These are phyloP conservation scores for Drosophila murphyi DNA, from an alignment of 1,140 invertebrate species.

Conservation along the genomic window DNA sequence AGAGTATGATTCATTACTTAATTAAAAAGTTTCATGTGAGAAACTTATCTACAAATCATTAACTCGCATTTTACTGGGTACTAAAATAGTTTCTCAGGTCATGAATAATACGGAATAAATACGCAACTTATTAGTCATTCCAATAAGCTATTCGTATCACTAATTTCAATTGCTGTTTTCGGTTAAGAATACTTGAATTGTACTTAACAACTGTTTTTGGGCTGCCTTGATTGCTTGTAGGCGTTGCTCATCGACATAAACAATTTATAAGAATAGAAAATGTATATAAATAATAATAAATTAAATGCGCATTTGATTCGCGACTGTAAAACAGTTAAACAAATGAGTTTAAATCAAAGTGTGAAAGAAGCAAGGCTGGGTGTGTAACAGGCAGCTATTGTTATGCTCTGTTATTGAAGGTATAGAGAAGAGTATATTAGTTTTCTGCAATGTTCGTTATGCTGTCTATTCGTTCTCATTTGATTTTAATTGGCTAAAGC, in stretches of 20 bases:
- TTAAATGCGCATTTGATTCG: background rate
- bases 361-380: background rate
- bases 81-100: background rate
- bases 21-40: background rate
- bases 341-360: background rate
- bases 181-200: conserved; percentile 8
- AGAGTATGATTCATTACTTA: too few species aligned
- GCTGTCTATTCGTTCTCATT: too few species aligned
- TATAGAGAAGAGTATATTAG: too few species aligned
- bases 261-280: background rate
- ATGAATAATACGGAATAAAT: background rate
- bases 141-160: background rate
- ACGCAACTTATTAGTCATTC: background rate
- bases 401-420: too few species aligned
- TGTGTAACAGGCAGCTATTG: background rate
- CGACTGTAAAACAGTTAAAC: background rate
- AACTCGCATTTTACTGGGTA: background rate
- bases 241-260: conserved; percentile 8
- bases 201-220: background rate
- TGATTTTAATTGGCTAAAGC: background rate
- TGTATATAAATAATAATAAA: conserved; percentile 18
- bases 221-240: background rate
- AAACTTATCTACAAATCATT: background rate
- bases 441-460: too few species aligned
- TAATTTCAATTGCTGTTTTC: background rate